Percentiles rank a stretch among this genome's conserved stretches.
These are phyloP conservation scores for Etheostoma perlongum DNA, from an alignment of 2,797 vertebrate genomes.

Conservation along the genomic window DNA sequence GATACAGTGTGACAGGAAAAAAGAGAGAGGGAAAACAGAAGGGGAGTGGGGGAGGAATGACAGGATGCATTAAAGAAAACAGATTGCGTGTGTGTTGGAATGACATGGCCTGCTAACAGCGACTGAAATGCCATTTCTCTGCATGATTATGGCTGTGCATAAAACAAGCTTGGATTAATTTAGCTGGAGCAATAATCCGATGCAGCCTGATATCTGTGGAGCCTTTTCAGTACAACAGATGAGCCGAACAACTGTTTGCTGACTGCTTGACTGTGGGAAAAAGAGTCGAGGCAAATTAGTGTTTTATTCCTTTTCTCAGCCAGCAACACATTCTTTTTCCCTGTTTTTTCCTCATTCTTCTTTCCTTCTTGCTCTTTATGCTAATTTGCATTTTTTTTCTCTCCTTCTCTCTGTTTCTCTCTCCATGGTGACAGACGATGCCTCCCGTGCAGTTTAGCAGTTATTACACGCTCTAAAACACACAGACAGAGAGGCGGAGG, in stretches of 20 bases:
- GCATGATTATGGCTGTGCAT: constrained; percentile 27
- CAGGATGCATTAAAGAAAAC: constrained; percentile 46
- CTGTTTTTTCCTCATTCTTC: constrained; percentile 13
- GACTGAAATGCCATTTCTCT: constrained; percentile 9
- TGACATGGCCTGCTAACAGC: constrained; percentile 18
- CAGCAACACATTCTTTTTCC: constrained; percentile 3
- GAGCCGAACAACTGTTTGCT: constrained; percentile 58
- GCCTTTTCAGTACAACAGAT: constrained; percentile 55
- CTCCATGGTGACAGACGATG: constrained; percentile 68
- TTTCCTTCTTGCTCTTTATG: constrained; percentile 18
- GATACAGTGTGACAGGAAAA: constrained; percentile 22
- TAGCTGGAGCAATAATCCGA: constrained; percentile 22
- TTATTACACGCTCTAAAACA: constrained; percentile 75
- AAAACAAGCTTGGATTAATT: constrained; percentile 25
- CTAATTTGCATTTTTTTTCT: constrained; percentile 37
- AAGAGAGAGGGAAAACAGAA: background rate
- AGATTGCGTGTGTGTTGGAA: constrained; percentile 33
- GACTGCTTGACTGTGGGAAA: constrained; percentile 58
- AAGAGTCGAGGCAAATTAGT: constrained; percentile 7
- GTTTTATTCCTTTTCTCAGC: background rate
- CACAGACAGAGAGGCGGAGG: constrained; percentile 35
- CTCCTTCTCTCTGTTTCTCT: constrained; percentile 41
- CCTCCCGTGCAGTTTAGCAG: constrained; percentile 76
- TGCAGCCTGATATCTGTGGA: constrained; percentile 26
- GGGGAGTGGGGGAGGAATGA: background rate